Evolutionary conservation across 2,797 vertebrate species (phyloP), one percentile per base, ranked within the genome.

Genomic region (Siniperca obscura): DNA sequence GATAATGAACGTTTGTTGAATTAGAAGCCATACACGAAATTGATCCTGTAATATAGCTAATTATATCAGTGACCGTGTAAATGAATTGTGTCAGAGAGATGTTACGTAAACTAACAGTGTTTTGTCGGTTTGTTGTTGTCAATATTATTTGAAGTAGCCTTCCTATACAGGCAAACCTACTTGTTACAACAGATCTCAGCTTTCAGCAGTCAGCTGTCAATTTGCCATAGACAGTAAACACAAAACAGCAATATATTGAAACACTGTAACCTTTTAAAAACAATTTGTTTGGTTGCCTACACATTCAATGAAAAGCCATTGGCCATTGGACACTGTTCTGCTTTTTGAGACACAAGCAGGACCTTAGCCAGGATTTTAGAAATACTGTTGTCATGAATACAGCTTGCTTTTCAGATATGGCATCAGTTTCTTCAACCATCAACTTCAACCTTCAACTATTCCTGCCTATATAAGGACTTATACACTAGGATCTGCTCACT

Each of bases 31-130:
- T 38, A 21, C 3, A 25, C 9, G 36, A 0, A 27, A n/a, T 48
- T 16, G 42, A 57, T 1, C 60, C 5, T 30, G 6, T 7, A 46
- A 19, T 59, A 82, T 72, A 5, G 38, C 44, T 62, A 19, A 19
- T 77, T 68, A 25, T 73, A 74, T 1, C 60, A 25, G 22, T 53
- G n/a, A n/a, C 59, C 13, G 17, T 80, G 13, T 59, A 42, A 57
- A 46, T 62, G 70, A 65, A 66, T 1, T 11, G 48, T 64, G 40
- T 14, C 34, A 10, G 16, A 44, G n/a, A n/a, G 65, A 30, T 74
- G 52, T 71, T 61, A n/a, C 61, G n/a, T 44, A 68, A 25, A 53
- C n/a, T 25, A 44, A 50, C 16, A 42, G 13, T 30, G 59, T 48
- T 34, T n/a, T 56, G 64, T 70, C 12, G 21, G n/a, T 19, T 56